A percentile compares a stretch with the other conserved stretches of the same genome.
Conservation (phyloP, 2,888 invertebrate genomes). For the Nipponacmea schrenckii region DNA sequence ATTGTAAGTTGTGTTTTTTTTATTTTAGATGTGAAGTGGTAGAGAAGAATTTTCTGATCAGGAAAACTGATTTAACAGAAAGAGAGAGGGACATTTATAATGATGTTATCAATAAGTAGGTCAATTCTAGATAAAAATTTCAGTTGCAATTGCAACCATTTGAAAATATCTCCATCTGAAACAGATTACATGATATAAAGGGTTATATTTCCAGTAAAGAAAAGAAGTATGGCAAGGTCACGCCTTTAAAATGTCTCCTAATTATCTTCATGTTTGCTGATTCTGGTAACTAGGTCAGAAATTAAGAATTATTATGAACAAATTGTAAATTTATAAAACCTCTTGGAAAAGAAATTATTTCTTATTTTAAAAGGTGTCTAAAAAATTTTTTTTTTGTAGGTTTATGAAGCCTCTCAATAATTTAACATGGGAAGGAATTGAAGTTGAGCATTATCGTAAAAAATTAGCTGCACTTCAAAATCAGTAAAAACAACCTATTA, state of each 20-base stretch:
- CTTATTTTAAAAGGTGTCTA: neutral
- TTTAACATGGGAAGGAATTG: slow-evolving; percentile 77
- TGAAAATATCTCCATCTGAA: neutral
- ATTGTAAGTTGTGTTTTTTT: neutral
- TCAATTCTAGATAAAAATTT: slow-evolving; percentile 9
- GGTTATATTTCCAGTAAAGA: too few species aligned
- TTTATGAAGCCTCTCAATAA: slow-evolving; percentile 71
- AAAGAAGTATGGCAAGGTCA: too few species aligned
- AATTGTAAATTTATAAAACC: too few species aligned
- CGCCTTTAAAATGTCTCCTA: neutral
- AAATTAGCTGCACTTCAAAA: slow-evolving; percentile 23
- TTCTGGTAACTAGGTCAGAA: too few species aligned
- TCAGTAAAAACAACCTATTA: neutral
- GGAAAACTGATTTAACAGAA: slow-evolving; percentile 75
- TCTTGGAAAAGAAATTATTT: too few species aligned
- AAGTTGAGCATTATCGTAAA: slow-evolving; percentile 71
- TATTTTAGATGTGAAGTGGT: neutral
- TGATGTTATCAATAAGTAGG: slow-evolving; percentile 71
- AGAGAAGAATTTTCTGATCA: slow-evolving; percentile 74
- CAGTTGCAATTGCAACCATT: neutral
- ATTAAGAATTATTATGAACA: too few species aligned
- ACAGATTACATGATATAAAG: neutral
- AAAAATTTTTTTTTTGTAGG: slow-evolving; percentile 33
- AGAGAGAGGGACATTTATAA: slow-evolving; percentile 75
- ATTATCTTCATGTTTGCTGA: neutral